Conservation (phyloP, 2,888 invertebrate genomes). For the Strigamia crassipes region DNA sequence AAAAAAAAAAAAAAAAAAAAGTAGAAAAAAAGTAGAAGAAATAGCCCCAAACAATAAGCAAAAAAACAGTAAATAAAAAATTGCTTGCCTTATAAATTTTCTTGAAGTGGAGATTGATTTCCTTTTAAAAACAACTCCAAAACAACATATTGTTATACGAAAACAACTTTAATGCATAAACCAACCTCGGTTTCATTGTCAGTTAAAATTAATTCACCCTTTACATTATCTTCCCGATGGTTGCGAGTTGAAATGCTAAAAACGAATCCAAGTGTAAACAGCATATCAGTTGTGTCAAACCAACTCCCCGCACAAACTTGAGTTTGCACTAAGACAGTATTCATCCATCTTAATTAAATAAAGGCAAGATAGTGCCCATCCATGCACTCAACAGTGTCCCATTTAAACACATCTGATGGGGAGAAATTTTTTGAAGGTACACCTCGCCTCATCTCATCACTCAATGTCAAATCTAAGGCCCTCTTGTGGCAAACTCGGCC, state of each 20-base stretch:
- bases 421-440: slow-evolving; percentile 28
- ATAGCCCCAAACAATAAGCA: background rate
- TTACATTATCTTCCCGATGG: background rate
- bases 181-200: background rate
- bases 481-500: slow-evolving; percentile 35
- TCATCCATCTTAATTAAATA: slow-evolving; percentile 42
- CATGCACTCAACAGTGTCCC: slow-evolving; percentile 42
- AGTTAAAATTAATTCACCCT: background rate
- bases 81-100: background rate
- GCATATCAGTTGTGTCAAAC: background rate
- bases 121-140: background rate
- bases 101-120: background rate
- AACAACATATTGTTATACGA: background rate
- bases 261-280: slow-evolving; percentile 23
- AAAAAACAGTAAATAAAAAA: slow-evolving; percentile 3
- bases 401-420: slow-evolving; percentile 40
- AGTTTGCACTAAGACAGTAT: slow-evolving; percentile 28
- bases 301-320: slow-evolving; percentile 6
- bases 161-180: background rate
- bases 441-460: slow-evolving; percentile 35
- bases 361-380: slow-evolving; percentile 38
- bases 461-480: slow-evolving; percentile 30
- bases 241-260: background rate
- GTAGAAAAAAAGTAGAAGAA: background rate
- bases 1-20: background rate